Evolutionary conservation across 37 sponge, comb jelly and placozoan species (phyloP), one percentile per base, ranked within the genome.

Genomic region (Theonella swinhoei): DNA sequence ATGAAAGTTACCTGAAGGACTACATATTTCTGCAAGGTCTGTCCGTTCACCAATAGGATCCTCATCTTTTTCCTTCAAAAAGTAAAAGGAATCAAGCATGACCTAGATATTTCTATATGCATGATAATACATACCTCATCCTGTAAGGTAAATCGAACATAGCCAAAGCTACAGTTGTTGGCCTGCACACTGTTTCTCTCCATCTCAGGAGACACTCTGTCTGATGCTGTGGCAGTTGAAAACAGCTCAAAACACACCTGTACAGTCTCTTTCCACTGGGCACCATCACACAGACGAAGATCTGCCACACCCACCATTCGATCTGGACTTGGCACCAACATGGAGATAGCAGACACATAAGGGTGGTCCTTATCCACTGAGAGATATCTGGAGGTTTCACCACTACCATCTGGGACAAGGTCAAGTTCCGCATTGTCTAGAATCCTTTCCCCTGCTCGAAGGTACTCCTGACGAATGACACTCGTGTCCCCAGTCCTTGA

Each of bases 121-220:
- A n/a, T n/a, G n/a, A n/a, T n/a, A n/a, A n/a, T n/a, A n/a, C n/a
- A n/a, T 9, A 67, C 9, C 9, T 67, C 11, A 11, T 22, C 30
- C 19, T 11, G 31, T 19, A 67, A 26, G 68, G 68, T 67, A 26
- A 86, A 77, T 31, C 47, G 31, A 70, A 86, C 68, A 39, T 86
- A 86, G 28, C 87, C 87, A 86, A 86, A 86, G 11, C 79, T 72
- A 33, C 87, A 86, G n/a, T n/a, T n/a, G n/a, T n/a, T n/a, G n/a
- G n/a, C n/a, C n/a, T n/a, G n/a, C n/a, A n/a, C n/a, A n/a, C n/a
- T n/a, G n/a, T n/a, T n/a, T n/a, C n/a, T n/a, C n/a, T n/a, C n/a
- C n/a, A n/a, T n/a, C n/a, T n/a, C 72, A 37, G 65, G 58, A 22
- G 25, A 75, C 11, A 86, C 35, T 20, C 62, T 25, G 22, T 42